These are phyloP conservation scores for Toxotes lorentzi DNA, from an alignment of 2,797 vertebrate species.

Conservation along the genomic window DNA sequence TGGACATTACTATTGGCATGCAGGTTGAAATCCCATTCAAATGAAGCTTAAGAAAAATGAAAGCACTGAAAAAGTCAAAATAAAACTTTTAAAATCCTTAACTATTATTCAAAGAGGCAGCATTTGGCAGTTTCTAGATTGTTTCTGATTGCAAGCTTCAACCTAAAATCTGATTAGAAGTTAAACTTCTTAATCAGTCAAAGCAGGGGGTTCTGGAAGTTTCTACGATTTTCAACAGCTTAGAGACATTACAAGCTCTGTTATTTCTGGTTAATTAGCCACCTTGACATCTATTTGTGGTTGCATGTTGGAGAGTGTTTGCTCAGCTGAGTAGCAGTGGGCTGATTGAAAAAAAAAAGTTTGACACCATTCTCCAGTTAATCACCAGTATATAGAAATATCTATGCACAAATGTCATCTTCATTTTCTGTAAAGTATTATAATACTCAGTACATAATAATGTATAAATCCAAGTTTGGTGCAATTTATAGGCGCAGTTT, in stretches of 20 bases:
- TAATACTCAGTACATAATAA: no score
- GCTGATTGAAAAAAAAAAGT: background rate
- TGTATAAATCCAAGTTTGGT: background rate
- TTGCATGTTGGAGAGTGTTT: background rate
- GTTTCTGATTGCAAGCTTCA: slow-evolving; percentile 10
- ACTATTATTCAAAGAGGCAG: background rate
- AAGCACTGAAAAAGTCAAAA: background rate
- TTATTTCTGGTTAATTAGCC: slow-evolving; percentile 9
- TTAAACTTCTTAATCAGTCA: background rate
- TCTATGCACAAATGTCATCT: background rate
- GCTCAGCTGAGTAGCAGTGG: background rate
- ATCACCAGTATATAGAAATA: background rate
- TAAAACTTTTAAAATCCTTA: background rate
- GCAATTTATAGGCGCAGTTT: background rate
- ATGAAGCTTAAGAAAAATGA: slow-evolving; percentile 4
- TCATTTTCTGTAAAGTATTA: background rate
- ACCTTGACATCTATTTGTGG: background rate
- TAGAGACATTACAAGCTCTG: background rate
- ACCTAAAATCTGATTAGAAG: slow-evolving; percentile 38
- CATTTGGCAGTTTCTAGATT: background rate
- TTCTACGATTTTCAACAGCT: slow-evolving; percentile 25
- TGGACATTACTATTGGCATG: slow-evolving; percentile 3
- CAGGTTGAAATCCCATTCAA: background rate
- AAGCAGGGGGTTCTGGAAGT: slow-evolving; percentile 21
- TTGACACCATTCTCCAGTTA: background rate